Conservation (phyloP, 1,140 invertebrate species). For the Caenorhabditis brenneri region DNA sequence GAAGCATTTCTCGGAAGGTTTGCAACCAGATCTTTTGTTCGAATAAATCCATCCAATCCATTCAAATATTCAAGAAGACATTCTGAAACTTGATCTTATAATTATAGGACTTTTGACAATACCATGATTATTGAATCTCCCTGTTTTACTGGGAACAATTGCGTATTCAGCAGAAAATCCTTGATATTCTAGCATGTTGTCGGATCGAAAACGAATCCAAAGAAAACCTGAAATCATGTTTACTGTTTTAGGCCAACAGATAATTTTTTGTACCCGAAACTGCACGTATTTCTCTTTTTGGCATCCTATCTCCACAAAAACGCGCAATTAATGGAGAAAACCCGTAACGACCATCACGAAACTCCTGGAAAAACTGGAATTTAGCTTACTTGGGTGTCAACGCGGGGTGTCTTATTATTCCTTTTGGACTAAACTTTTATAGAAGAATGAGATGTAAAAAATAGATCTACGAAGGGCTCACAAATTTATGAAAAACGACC, state of each 20-base stretch:
- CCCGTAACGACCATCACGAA: slow-evolving; percentile 56
- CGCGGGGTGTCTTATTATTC: no score
- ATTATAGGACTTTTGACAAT: background rate
- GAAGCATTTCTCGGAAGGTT: slow-evolving; percentile 9
- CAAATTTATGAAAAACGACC: no score
- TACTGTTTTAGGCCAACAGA: background rate
- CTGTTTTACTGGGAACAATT: slow-evolving; percentile 45
- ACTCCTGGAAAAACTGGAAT: slow-evolving; percentile 26
- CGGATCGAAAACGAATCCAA: slow-evolving; percentile 55
- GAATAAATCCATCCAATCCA: slow-evolving; percentile 48
- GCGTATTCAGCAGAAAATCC: slow-evolving; percentile 55
- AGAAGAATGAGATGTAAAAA: no score
- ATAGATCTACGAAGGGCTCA: no score
- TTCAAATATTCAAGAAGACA: slow-evolving; percentile 47
- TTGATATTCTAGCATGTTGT: slow-evolving; percentile 53
- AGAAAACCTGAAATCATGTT: slow-evolving; percentile 18
- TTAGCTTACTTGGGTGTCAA: background rate
- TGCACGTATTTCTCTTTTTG: slow-evolving; percentile 45
- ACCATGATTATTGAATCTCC: slow-evolving; percentile 31
- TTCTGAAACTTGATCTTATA: background rate
- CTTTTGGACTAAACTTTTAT: no score
- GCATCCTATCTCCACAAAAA: slow-evolving; percentile 50
- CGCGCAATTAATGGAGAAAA: slow-evolving; percentile 56
- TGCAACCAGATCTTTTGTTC: slow-evolving; percentile 5
- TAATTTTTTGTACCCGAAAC: slow-evolving; percentile 36